Conservation (phyloP, 2,113 vertebrate genomes). For the Chloropsis hardwickii region DNA sequence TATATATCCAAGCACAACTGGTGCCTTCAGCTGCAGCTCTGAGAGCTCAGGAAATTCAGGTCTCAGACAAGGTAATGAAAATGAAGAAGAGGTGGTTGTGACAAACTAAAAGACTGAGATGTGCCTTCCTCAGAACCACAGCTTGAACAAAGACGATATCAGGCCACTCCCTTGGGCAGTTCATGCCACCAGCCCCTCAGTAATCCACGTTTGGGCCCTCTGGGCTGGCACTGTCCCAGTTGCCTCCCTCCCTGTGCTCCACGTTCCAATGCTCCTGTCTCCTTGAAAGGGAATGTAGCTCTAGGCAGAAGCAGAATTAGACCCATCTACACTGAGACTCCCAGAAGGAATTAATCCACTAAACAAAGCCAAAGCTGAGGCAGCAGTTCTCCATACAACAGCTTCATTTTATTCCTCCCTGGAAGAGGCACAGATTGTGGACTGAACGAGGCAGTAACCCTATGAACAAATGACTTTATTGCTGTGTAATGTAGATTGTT, state of each 20-base stretch:
- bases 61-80: not conserved
- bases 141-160: not conserved
- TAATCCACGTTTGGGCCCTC: accelerated
- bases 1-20: not conserved
- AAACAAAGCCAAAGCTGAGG: not conserved
- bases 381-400: not conserved
- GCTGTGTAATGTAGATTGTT: not conserved
- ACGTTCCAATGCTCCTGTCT: not conserved
- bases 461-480: not conserved
- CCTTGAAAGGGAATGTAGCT: not conserved
- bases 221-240: not conserved
- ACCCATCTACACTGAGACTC: not conserved
- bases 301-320: not conserved
- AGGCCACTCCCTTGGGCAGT: not conserved
- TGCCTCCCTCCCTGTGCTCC: not conserved
- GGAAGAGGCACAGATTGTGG: not conserved
- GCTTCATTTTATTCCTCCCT: not conserved
- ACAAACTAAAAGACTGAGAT: not conserved
- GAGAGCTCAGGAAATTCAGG: not conserved
- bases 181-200: not conserved
- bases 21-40: not conserved
- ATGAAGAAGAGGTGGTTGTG: not conserved
- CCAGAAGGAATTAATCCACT: not conserved
- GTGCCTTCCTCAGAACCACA: not conserved
- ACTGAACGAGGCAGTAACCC: not conserved